Conservation (phyloP, 2,797 vertebrate species). For the Oreonectes daqikongensis region DNA sequence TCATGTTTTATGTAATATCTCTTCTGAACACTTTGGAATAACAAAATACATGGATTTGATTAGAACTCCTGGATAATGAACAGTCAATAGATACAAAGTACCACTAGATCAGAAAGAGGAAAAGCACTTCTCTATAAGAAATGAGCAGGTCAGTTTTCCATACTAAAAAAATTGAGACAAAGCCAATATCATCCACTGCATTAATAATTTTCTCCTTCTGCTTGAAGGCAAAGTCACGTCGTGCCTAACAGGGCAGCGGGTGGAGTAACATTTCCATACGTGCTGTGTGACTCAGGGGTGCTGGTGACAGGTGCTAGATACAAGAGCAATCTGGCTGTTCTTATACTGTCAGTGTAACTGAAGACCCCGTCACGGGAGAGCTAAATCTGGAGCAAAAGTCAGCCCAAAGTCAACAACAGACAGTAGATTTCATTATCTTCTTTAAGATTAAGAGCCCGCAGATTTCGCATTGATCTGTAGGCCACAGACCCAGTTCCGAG, state of each 20-base stretch:
- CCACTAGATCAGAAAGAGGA: constrained; percentile 1
- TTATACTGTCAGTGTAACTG: constrained; percentile 63
- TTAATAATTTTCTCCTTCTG: constrained; percentile 17
- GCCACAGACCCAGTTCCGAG: not conserved
- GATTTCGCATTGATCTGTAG: not conserved
- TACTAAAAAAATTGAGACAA: constrained; percentile 11
- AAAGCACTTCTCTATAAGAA: not conserved
- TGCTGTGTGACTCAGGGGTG: constrained; percentile 47
- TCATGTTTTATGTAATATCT: not conserved
- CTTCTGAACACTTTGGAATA: not conserved
- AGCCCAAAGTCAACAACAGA: constrained; percentile 50
- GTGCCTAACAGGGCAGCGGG: constrained; percentile 27
- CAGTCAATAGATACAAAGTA: constrained; percentile 13
- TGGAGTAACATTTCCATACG: constrained; percentile 50
- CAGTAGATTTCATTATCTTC: constrained; percentile 25
- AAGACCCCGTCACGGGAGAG: constrained; percentile 45
- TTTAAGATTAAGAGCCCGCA: not conserved
- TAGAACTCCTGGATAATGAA: not conserved
- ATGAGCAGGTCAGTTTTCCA: not conserved
- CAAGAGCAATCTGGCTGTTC: constrained; percentile 51
- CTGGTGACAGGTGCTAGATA: constrained; percentile 44
- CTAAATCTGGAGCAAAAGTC: constrained; percentile 56
- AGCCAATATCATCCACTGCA: not conserved
- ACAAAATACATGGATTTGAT: constrained; percentile 32
- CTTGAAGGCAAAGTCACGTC: constrained; percentile 33